Evolutionary conservation across 53 echinoderm and acorn worm species (phyloP).

Genomic region (Henricia sp.): DNA sequence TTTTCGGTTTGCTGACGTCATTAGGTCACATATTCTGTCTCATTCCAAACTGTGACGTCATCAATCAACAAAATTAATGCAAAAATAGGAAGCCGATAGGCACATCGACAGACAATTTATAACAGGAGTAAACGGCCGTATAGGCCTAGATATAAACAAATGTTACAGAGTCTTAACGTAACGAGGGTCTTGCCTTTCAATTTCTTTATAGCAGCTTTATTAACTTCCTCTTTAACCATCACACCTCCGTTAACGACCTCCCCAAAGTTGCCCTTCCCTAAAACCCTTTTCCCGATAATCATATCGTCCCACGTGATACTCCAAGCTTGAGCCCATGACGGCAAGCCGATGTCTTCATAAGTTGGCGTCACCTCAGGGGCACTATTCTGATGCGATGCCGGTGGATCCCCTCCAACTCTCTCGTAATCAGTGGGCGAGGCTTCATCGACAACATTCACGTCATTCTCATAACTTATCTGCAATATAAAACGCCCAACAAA

Average conservation of each 20-base stretch:
- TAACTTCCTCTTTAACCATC: background rate
- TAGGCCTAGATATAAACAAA: background rate
- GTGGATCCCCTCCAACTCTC: background rate
- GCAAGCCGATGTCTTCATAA: constrained; percentile 39
- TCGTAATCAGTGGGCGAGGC: background rate
- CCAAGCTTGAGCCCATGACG: constrained; percentile 21
- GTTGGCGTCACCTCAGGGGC: background rate
- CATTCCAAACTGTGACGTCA: background rate
- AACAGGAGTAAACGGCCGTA: background rate
- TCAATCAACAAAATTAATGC: background rate
- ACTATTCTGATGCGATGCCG: background rate
- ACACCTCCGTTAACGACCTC: constrained; percentile 17
- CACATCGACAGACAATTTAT: background rate
- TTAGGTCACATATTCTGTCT: background rate
- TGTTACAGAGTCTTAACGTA: background rate
- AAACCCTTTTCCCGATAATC: background rate
- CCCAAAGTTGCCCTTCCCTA: constrained; percentile 19
- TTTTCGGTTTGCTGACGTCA: too few species aligned
- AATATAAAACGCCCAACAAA: background rate
- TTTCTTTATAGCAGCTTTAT: constrained; percentile 37
- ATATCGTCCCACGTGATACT: background rate
- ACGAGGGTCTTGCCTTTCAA: background rate
- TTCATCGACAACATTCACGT: background rate
- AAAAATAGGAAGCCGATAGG: background rate
- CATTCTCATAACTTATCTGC: background rate